Conservation (phyloP, 2,888 invertebrate genomes). For the Chrysolina americana region DNA sequence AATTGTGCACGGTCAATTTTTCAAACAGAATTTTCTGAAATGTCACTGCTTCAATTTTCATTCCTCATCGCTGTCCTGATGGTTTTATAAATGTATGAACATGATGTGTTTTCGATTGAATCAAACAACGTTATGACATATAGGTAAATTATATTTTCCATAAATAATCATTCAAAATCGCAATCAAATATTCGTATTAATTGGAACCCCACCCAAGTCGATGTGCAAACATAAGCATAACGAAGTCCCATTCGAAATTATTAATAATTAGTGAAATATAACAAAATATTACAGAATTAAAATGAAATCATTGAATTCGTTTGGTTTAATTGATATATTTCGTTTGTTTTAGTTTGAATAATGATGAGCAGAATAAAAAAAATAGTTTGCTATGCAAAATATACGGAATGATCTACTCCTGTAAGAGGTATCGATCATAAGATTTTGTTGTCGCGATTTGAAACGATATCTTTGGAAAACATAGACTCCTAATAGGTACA, state of each 20-base stretch:
- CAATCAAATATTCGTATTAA: not conserved
- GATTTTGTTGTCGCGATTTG: no score
- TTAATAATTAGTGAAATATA: constrained; percentile 4
- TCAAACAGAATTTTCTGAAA: no score
- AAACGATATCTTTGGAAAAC: no score
- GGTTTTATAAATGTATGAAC: not conserved
- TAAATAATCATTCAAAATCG: not conserved
- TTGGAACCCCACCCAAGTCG: not conserved
- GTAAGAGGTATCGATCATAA: no score
- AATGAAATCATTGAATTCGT: constrained; percentile 15
- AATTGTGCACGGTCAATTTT: no score
- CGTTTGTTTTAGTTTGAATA: constrained; percentile 4
- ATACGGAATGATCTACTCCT: not conserved
- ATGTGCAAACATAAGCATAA: constrained; percentile 1
- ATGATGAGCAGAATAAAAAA: not conserved
- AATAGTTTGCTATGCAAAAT: not conserved
- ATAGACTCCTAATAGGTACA: no score
- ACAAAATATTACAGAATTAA: not conserved
- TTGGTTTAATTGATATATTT: not conserved
- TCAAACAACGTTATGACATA: not conserved
- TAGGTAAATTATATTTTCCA: not conserved
- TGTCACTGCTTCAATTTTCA: no score
- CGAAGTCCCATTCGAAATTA: not conserved
- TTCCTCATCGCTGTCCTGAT: not conserved
- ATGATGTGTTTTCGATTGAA: not conserved